Evolutionary conservation across 1,140 invertebrate genomes (phyloP).

Genomic region (Aphis gossypii): DNA sequence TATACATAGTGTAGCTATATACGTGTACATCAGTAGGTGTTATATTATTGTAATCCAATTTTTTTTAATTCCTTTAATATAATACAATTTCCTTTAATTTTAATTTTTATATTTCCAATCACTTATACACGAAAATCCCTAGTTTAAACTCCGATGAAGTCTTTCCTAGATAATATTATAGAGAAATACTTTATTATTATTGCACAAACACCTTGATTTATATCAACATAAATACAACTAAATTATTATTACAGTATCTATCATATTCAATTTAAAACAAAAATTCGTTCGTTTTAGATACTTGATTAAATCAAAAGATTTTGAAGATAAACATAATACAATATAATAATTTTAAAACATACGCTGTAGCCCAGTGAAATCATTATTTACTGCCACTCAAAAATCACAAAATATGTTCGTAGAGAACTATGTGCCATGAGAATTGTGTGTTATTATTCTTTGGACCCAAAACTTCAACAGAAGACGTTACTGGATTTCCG

Average conservation of each 20-base stretch:
- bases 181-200: too few relatives aligned
- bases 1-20: not conserved
- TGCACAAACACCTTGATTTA: too few relatives aligned
- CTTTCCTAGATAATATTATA: not conserved
- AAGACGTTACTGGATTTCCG: not conserved
- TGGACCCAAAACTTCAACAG: not conserved
- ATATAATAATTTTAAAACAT: not conserved
- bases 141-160: not conserved
- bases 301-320: not conserved
- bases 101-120: not conserved
- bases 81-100: not conserved
- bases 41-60: not conserved
- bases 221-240: not conserved
- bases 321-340: not conserved
- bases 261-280: not conserved
- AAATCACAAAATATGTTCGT: not conserved
- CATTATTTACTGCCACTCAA: not conserved
- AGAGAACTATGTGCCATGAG: not conserved
- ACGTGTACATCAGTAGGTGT: not conserved
- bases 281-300: not conserved
- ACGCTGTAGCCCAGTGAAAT: not conserved
- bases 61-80: not conserved
- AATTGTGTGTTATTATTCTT: not conserved
- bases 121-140: not conserved
- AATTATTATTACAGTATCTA: not conserved